phyloP scores from a whole-genome alignment of 2,888 invertebrate species.

The Meteorus colon region DNA sequence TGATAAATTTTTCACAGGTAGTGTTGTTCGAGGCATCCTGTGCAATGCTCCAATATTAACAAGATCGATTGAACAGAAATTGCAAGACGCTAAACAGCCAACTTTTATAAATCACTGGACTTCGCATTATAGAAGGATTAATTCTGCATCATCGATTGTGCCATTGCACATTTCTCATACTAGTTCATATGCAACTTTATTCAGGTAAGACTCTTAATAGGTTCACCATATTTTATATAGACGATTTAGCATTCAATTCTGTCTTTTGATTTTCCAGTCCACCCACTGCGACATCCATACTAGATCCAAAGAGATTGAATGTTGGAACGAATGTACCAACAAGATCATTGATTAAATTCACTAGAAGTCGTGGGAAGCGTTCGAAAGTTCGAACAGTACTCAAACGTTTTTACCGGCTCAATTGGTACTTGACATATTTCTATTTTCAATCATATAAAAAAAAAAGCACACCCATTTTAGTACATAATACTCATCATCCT shows the following conservation, averaged over 20 bases:
- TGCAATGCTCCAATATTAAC: not conserved
- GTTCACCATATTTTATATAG: not conserved
- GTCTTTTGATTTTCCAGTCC: conserved; percentile 36
- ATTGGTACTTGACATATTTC: conserved; percentile 76
- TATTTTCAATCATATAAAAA: no score
- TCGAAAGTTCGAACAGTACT: conserved; percentile 83
- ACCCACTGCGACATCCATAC: conserved; percentile 14
- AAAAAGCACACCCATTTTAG: no score
- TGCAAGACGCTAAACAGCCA: not conserved
- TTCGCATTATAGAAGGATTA: not conserved
- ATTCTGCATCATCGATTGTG: not conserved
- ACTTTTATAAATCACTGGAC: not conserved
- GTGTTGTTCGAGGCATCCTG: not conserved
- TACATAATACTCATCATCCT: no score
- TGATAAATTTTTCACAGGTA: not conserved
- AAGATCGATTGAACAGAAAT: not conserved
- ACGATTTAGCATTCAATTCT: not conserved
- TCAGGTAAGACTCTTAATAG: conserved; percentile 33
- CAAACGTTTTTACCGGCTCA: conserved; percentile 84
- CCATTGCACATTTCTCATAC: not conserved
- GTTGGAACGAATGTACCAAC: conserved; percentile 47
- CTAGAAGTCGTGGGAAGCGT: conserved; percentile 82
- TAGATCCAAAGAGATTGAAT: conserved; percentile 18
- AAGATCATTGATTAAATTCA: conserved; percentile 84
- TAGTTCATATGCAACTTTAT: conserved; percentile 39